Evolutionary conservation across 2,888 invertebrate genomes (phyloP).

Genomic region (Baronia brevicornis): DNA sequence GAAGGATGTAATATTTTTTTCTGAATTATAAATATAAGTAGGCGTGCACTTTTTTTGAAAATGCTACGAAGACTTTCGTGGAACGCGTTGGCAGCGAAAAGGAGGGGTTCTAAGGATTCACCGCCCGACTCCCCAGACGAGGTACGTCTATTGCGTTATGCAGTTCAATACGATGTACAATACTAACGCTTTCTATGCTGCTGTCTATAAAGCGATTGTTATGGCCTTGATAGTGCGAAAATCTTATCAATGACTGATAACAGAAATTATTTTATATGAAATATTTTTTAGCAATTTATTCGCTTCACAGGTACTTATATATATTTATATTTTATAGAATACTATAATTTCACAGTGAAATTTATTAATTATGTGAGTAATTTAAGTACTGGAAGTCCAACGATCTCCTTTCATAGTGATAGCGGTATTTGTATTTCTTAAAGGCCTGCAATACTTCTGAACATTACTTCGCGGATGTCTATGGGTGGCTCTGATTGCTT

Average conservation of each 20-base stretch:
- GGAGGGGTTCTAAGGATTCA: conserved; percentile 38
- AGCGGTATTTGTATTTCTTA: too few species aligned
- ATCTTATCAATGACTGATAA: conserved; percentile 62
- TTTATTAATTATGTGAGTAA: too few species aligned
- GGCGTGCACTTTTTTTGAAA: conserved; percentile 18
- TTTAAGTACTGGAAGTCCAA: too few species aligned
- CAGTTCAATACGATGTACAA: conserved; percentile 8
- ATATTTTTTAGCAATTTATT: too few species aligned
- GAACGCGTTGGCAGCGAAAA: conserved; percentile 16
- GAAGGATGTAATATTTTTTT: too few species aligned
- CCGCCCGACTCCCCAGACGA: conserved; percentile 36
- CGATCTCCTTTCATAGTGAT: too few species aligned
- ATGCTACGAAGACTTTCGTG: conserved; percentile 14
- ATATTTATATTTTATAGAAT: too few species aligned
- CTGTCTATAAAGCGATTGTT: conserved; percentile 31
- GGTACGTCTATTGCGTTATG: conserved; percentile 20
- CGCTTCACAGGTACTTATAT: too few species aligned
- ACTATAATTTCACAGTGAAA: too few species aligned
- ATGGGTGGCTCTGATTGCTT: too few species aligned
- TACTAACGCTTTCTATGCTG: conserved; percentile 26
- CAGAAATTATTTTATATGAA: conserved; percentile 27
- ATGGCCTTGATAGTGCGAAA: conserved; percentile 49
- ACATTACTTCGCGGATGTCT: too few species aligned
- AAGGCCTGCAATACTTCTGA: too few species aligned
- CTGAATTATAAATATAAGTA: background rate